These are phyloP conservation scores for Drosophila kanekoi DNA, from an alignment of 2,888 invertebrate genomes.

Conservation along the genomic window DNA sequence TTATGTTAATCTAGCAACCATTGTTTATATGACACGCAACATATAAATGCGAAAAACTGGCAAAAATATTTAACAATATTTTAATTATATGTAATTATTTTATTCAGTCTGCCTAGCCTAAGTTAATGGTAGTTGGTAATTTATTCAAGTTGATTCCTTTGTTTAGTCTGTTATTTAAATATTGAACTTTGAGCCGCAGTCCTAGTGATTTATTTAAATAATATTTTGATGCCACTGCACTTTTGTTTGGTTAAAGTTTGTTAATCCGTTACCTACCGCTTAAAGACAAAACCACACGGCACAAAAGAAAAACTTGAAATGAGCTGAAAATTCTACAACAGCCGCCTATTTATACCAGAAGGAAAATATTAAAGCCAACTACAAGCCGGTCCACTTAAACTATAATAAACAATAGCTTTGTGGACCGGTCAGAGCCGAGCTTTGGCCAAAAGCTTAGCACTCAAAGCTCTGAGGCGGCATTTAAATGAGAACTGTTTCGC, in stretches of 20 bases:
- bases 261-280: conserved; percentile 51
- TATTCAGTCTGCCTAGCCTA: not conserved
- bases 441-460: conserved; percentile 41
- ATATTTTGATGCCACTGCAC: conserved; percentile 29
- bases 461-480: conserved; percentile 20
- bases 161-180: not conserved
- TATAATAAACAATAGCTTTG: conserved; percentile 45
- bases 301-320: conserved; percentile 70
- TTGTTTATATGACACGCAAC: conserved; percentile 46
- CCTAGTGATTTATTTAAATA: not conserved
- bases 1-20: conserved; percentile 24
- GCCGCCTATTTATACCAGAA: conserved; percentile 69
- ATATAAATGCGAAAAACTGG: conserved; percentile 26
- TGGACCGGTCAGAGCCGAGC: conserved; percentile 51
- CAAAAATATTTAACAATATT: conserved; percentile 16
- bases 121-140: not conserved
- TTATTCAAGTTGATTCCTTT: not conserved
- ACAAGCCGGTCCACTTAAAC: conserved; percentile 37
- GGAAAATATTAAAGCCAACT: conserved; percentile 22
- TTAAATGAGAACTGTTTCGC: conserved; percentile 7
- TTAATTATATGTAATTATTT: conserved; percentile 6
- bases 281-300: conserved; percentile 37
- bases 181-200: not conserved
- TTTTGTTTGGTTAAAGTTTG: not conserved
- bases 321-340: conserved; percentile 74